Conservation (phyloP, 2,113 vertebrate genomes). For the Tragelaphus buxtoni region DNA sequence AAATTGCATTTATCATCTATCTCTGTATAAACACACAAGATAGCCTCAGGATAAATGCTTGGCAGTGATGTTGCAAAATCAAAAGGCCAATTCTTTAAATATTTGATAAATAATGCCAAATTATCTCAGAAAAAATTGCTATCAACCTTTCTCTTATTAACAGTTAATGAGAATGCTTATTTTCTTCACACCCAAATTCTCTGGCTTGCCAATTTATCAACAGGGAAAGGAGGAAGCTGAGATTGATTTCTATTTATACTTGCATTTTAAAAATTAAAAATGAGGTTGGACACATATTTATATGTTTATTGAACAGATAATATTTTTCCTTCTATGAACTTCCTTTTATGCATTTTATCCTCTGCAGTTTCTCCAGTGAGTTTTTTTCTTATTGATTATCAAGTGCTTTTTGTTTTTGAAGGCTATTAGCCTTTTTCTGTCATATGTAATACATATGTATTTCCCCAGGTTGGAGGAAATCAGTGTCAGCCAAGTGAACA, state of each 20-base stretch:
- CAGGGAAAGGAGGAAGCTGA: neutral
- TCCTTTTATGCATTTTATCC: neutral
- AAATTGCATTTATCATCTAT: neutral
- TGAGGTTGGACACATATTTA: neutral
- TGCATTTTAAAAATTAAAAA: conserved; percentile 8
- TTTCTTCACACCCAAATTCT: neutral
- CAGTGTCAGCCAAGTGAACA: neutral
- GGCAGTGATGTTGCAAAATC: neutral
- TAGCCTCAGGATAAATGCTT: neutral
- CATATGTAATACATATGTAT: too few relatives aligned
- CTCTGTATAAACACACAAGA: neutral
- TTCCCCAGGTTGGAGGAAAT: neutral
- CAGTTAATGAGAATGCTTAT: neutral
- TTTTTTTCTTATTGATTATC: neutral
- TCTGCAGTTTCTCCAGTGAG: neutral
- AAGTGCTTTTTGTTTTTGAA: neutral
- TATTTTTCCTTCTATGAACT: neutral
- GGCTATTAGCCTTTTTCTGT: neutral
- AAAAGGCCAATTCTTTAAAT: neutral
- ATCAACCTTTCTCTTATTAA: neutral
- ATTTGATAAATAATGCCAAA: conserved; percentile 20
- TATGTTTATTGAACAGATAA: neutral
- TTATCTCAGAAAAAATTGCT: neutral
- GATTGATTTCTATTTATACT: neutral
- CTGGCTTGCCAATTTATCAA: neutral